These are phyloP conservation scores for Lochmaea capreae DNA, from an alignment of 2,888 invertebrate species.

Conservation along the genomic window DNA sequence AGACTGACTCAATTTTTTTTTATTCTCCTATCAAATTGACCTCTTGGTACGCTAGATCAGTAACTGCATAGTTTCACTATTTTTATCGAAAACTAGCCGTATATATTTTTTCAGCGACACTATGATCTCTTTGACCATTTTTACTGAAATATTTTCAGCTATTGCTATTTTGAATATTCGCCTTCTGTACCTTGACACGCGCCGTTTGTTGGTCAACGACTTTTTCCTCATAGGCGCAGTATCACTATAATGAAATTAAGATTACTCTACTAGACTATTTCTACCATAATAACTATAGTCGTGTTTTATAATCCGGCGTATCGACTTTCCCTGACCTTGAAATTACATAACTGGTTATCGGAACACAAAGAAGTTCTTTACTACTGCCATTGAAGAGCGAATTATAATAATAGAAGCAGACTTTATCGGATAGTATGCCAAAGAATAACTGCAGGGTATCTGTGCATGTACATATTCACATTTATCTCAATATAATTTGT, in stretches of 20 bases:
- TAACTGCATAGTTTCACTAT: no score
- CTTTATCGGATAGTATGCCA: slow-evolving; percentile 40
- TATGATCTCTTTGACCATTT: no score
- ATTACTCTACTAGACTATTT: slow-evolving; percentile 26
- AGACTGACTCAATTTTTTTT: no score
- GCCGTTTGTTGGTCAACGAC: no score
- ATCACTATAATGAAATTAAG: neutral
- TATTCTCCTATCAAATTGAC: no score
- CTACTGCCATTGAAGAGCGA: slow-evolving; percentile 49
- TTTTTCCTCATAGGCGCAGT: neutral
- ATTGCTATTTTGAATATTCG: no score
- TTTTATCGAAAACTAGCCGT: no score
- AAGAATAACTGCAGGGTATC: slow-evolving; percentile 14
- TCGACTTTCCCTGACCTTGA: slow-evolving; percentile 63
- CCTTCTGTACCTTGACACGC: no score
- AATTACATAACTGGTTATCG: slow-evolving; percentile 58
- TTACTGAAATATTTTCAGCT: no score
- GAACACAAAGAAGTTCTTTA: slow-evolving; percentile 54
- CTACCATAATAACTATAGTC: slow-evolving; percentile 11
- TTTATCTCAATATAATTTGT: neutral
- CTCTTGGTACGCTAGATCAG: no score
- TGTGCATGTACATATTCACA: neutral
- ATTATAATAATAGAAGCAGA: slow-evolving; percentile 56
- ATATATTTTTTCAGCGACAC: no score
- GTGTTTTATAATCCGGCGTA: slow-evolving; percentile 41